Conservation (phyloP, 2,888 invertebrate species). For the Scaptomyza parva region DNA sequence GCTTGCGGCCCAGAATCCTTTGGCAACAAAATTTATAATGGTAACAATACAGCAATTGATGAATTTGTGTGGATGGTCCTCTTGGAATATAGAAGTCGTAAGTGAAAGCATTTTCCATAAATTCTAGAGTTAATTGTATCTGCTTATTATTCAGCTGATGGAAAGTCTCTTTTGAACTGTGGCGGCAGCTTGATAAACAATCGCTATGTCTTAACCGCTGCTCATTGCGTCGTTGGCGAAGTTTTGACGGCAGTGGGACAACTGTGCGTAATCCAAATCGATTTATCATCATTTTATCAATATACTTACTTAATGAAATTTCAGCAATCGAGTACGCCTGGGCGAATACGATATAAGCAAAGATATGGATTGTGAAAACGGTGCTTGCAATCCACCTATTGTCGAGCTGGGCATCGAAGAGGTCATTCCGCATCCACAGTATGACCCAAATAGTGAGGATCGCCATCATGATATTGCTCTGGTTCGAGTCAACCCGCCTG, state of each 20-base stretch:
- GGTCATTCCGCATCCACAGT: constrained; percentile 88
- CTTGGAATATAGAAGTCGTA: constrained; percentile 88
- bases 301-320: not conserved
- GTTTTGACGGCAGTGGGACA: constrained; percentile 85
- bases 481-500: constrained; percentile 87
- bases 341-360: constrained; percentile 83
- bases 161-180: constrained; percentile 85
- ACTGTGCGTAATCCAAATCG: constrained; percentile 84
- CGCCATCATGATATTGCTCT: constrained; percentile 90
- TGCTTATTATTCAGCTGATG: constrained; percentile 54
- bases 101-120: constrained; percentile 58
- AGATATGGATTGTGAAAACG: constrained; percentile 84
- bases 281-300: not conserved
- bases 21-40: constrained; percentile 87
- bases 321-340: constrained; percentile 72
- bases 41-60: constrained; percentile 87
- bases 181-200: constrained; percentile 90
- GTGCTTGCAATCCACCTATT: constrained; percentile 87
- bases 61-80: constrained; percentile 90
- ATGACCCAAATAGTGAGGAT: constrained; percentile 85
- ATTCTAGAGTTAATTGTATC: not conserved
- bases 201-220: constrained; percentile 87
- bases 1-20: constrained; percentile 79
- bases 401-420: constrained; percentile 88
- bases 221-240: constrained; percentile 87